Base-by-base conservation (phyloP, 2,888 invertebrate species). In the Camponotus fellah region DNA sequence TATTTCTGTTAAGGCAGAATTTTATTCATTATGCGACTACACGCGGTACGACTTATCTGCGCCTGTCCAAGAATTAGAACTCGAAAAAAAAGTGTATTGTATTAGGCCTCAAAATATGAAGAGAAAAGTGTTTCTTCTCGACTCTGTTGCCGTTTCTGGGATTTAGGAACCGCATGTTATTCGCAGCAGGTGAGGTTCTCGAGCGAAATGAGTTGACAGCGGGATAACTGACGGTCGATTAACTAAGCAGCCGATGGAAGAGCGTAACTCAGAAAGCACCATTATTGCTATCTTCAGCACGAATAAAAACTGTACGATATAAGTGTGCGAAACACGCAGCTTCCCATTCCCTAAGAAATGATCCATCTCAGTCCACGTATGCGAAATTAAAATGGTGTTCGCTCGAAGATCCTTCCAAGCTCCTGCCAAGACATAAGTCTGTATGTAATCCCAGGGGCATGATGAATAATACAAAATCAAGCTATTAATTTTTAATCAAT, bases 211-310 rank as follows among this genome's bases (percentile, higher is more conserved):
- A 37, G 72, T 80, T 80, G 79, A 80, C 79, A 72, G 79, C 72
- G 72, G 72, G 60, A 72, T 80, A 80, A 80, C 90, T 89, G 89
- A 81, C 87, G 85, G 72, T 79, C 83, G 83, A 84, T 84, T 89
- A 79, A 79, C 83, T 85, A 77, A 26, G 84, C 87, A 77, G 84
- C 84, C 86, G 64, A 83, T 87, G 89, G 86, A 86, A 89, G 84
- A 91, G 92, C 93, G 93, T 93, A 93, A 93, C 92, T 93, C 93
- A 93, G 91, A 92, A 91, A 86, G 89, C 88, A 85, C 91, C 93
- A 94, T 94, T 94, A 94, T 90, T 91, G 90, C 91, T 93, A 92
- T 93, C 92, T 91, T 83, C 69, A 84, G 74, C 80, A 86, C 84
- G 84, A 88, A 79, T 81, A 88, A 86, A 91, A 88, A 84, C 83